Base-by-base conservation (phyloP, 2,888 invertebrate species). In the Lasioglossum oenotherae region DNA sequence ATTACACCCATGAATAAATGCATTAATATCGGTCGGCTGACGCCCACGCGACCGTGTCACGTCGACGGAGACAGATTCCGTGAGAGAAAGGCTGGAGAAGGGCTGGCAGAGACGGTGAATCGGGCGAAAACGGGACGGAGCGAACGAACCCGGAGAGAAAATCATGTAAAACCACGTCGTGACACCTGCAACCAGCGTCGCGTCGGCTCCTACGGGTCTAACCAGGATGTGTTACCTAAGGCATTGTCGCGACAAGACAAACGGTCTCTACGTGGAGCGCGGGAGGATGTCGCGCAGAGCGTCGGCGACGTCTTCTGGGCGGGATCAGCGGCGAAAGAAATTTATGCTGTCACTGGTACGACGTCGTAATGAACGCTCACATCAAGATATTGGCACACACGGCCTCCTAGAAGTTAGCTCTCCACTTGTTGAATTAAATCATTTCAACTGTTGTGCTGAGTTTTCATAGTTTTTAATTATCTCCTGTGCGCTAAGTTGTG, bases 1-100 rank as follows among this genome's bases (percentile, higher is more conserved):
- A 91, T 91, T 87, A 88, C 80, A 64, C 75, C 81, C 82, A 80
- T 87, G 88, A 90, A 90, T 90, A 89, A 87, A 89, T 91, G 86
- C 84, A 91, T 91, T 91, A 88, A 91, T 88, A 90, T 84, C 73
- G 80, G 60, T 78, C 76, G 82, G 31, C 49, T 69, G 73, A 57
- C 87, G 86, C 86, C 85, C 75, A 91, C 88, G 76, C 81, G 69
- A 69, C 27, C 69, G 80, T 81, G 67, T 53, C 73, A 16, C 74
- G 69, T 46, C 64, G 71, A 64, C 53, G 31, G 49, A 64, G 46
- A 60, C 38, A 60, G 27, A 74, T 81, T 67, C 81, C 81, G 53
- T 49, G 38, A 60, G 16, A 73, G n/a, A 69, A 19, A 76, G 12
- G 23, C 44, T 10, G 60, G n/a, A 14, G 12, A 57, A 57, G 53